A percentile compares a stretch with the other conserved stretches of the same genome.
These are phyloP conservation scores for Thereva unica DNA, from an alignment of 2,888 invertebrate species.

Conservation along the genomic window DNA sequence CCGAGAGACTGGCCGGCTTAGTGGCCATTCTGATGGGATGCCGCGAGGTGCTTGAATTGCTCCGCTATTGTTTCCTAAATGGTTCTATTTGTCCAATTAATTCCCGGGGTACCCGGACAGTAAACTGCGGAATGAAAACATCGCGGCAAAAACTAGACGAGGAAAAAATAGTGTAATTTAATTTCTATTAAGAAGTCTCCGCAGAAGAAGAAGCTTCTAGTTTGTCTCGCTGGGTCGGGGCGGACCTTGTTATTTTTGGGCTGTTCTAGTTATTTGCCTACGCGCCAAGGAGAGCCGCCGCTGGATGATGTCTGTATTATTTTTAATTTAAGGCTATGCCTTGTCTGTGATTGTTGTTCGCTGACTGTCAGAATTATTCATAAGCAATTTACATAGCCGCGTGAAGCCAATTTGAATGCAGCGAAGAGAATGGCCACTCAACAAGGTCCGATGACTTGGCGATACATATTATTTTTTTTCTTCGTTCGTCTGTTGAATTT, in stretches of 20 bases:
- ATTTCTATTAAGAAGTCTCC: slow-evolving; percentile 15
- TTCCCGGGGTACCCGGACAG: slow-evolving; percentile 12
- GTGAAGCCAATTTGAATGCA: slow-evolving; percentile 37
- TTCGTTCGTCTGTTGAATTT: no score
- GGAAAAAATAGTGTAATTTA: slow-evolving; percentile 26
- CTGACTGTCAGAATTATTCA: slow-evolving; percentile 41
- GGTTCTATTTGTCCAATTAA: slow-evolving; percentile 43
- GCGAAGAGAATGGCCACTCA: slow-evolving; percentile 14
- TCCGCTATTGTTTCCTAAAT: slow-evolving; percentile 41
- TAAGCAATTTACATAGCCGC: slow-evolving; percentile 41
- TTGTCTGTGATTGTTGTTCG: slow-evolving; percentile 39
- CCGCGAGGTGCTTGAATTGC: slow-evolving; percentile 22
- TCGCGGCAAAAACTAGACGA: slow-evolving; percentile 31
- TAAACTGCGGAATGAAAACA: no score
- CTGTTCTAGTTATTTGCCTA: no score
- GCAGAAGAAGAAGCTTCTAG: no score
- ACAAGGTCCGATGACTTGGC: slow-evolving; percentile 36
- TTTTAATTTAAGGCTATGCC: slow-evolving; percentile 41
- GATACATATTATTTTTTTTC: slow-evolving; percentile 5
- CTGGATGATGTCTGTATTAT: slow-evolving; percentile 41
- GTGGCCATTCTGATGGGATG: neutral
- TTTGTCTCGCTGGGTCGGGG: no score
- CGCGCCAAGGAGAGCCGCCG: no score
- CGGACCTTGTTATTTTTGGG: slow-evolving; percentile 13
- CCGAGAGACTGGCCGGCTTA: slow-evolving; percentile 4